phyloP scores from a whole-genome alignment of 2,113 vertebrate species.

The Sebastes fasciatus region DNA sequence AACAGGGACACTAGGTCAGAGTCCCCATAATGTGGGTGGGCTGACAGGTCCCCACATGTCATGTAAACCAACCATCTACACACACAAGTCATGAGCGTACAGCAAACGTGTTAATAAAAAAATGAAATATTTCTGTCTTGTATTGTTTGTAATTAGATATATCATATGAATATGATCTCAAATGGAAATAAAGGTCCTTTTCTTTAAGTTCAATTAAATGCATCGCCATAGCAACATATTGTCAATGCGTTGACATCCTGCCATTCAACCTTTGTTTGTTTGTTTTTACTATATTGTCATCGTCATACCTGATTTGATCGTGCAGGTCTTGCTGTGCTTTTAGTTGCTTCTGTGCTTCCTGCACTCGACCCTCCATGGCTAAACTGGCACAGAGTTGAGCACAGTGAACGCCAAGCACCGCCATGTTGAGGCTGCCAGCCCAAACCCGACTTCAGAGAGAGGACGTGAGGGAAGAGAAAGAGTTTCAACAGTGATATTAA shows the following conservation, averaged over 20 bases:
- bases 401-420: conserved; percentile 82
- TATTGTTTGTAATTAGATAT: no score
- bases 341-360: conserved; percentile 81
- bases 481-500: no score
- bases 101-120: background rate
- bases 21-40: background rate
- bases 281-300: no score
- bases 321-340: conserved; percentile 80
- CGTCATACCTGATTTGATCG: conserved; percentile 76
- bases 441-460: conserved; percentile 68
- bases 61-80: background rate
- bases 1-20: background rate
- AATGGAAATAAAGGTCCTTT: no score
- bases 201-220: no score
- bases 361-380: conserved; percentile 84
- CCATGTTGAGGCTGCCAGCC: conserved; percentile 76
- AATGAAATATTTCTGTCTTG: no score
- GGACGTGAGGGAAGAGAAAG: background rate
- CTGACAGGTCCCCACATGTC: no score
- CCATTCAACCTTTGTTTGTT: no score
- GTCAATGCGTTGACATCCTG: background rate
- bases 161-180: no score
- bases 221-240: no score
- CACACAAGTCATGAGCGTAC: background rate
- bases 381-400: conserved; percentile 84